phyloP scores from a whole-genome alignment of 2,797 vertebrate species.

The Dendrocincla fuliginosa region DNA sequence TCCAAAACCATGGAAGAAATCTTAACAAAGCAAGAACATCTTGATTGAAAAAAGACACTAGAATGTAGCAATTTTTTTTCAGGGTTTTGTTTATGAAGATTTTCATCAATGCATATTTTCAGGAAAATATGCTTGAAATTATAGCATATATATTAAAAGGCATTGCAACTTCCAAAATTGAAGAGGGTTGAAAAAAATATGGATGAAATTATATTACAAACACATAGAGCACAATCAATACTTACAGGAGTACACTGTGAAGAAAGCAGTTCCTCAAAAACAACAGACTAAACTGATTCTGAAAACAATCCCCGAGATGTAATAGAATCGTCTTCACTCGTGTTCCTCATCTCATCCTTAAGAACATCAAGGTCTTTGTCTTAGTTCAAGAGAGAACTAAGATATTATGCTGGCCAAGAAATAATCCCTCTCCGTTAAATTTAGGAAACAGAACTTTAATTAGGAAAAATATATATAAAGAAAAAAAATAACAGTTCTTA shows the following conservation, averaged over 20 bases:
- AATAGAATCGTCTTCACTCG: no score
- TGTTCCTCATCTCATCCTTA: no score
- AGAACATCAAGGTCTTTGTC: no score
- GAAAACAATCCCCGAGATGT: neutral
- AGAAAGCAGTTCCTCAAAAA: neutral
- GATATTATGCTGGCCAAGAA: no score
- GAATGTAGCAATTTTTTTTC: neutral
- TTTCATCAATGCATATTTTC: neutral
- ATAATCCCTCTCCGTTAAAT: no score
- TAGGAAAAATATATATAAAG: no score
- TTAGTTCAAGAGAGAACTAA: no score
- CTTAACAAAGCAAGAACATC: neutral
- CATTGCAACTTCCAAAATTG: neutral
- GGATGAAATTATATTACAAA: neutral
- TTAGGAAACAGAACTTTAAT: no score
- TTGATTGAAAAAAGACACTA: neutral
- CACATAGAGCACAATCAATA: neutral
- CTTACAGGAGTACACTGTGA: neutral
- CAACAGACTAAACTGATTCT: neutral
- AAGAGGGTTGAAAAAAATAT: neutral
- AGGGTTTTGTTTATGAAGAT: neutral
- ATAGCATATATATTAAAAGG: neutral
- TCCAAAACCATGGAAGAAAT: neutral
- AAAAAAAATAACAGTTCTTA: no score
- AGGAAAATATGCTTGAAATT: neutral